Evolutionary conservation across 2,797 vertebrate species (phyloP).

Genomic region (Intellagama lesueurii): DNA sequence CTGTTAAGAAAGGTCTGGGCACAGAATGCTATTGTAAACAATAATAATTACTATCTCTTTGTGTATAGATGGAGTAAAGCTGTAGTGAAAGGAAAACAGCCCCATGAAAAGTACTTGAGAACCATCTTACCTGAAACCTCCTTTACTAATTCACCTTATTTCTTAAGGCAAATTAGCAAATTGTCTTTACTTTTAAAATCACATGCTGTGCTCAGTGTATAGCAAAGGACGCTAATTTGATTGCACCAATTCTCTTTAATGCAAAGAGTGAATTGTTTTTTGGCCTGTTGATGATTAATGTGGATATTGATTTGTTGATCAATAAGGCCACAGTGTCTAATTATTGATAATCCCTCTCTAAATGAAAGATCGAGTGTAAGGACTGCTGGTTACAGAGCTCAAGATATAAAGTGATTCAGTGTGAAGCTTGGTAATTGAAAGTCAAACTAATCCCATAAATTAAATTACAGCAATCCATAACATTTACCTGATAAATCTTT

Average conservation of each 20-base stretch:
- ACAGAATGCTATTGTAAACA: background rate
- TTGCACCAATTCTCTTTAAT: slow-evolving; percentile 69
- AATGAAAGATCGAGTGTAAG: slow-evolving; percentile 83
- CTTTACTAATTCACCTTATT: background rate
- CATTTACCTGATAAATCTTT: slow-evolving; percentile 82
- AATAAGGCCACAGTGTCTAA: slow-evolving; percentile 83
- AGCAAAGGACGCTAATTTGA: slow-evolving; percentile 75
- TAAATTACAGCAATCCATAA: slow-evolving; percentile 84
- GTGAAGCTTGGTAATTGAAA: slow-evolving; percentile 83
- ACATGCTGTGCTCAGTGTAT: slow-evolving; percentile 27
- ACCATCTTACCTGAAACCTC: background rate
- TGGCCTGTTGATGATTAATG: slow-evolving; percentile 81
- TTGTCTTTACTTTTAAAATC: slow-evolving; percentile 36
- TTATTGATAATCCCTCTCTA: slow-evolving; percentile 86
- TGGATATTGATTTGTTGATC: slow-evolving; percentile 81
- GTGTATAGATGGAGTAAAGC: background rate
- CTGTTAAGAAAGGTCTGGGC: background rate
- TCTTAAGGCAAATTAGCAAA: background rate
- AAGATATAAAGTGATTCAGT: slow-evolving; percentile 82
- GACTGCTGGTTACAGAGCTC: slow-evolving; percentile 78
- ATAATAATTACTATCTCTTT: background rate
- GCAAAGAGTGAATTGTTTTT: slow-evolving; percentile 80
- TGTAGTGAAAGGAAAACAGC: background rate
- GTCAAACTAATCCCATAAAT: slow-evolving; percentile 85
- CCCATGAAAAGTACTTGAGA: background rate